These are phyloP conservation scores for Euphydryas editha DNA, from an alignment of 2,888 invertebrate genomes.

Conservation along the genomic window DNA sequence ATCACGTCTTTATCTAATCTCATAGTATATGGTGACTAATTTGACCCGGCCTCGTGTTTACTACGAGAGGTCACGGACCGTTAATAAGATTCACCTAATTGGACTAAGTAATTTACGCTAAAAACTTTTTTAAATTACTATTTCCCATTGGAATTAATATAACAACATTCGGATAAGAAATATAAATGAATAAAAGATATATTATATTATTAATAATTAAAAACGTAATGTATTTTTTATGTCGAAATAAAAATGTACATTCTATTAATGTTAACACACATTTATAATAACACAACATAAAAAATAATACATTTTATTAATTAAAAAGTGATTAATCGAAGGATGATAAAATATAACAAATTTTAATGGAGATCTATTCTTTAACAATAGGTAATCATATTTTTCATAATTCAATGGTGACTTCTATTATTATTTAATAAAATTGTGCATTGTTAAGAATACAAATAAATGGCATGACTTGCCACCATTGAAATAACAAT, in stretches of 20 bases:
- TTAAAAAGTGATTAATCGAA: no score
- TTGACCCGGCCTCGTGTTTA: conserved; percentile 23
- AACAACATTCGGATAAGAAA: no score
- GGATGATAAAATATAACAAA: no score
- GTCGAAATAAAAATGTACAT: no score
- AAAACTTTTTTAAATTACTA: neutral
- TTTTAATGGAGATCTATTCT: neutral
- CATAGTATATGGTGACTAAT: conserved; percentile 26
- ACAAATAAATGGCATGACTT: conserved; percentile 56
- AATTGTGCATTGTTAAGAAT: neutral
- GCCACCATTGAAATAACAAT: conserved; percentile 63
- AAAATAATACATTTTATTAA: no score
- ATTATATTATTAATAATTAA: no score
- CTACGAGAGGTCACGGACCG: conserved; percentile 32
- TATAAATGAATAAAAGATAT: no score
- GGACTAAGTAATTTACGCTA: conserved; percentile 9
- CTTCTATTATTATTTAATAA: neutral
- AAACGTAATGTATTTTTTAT: no score
- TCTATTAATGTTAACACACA: no score
- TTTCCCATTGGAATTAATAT: neutral
- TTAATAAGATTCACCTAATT: conserved; percentile 29
- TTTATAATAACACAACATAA: no score
- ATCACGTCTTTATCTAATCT: neutral
- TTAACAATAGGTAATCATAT: conserved; percentile 9
- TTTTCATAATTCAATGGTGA: neutral